Conservation (phyloP, 2,797 vertebrate genomes). For the Stomatorhinus walkeri region DNA sequence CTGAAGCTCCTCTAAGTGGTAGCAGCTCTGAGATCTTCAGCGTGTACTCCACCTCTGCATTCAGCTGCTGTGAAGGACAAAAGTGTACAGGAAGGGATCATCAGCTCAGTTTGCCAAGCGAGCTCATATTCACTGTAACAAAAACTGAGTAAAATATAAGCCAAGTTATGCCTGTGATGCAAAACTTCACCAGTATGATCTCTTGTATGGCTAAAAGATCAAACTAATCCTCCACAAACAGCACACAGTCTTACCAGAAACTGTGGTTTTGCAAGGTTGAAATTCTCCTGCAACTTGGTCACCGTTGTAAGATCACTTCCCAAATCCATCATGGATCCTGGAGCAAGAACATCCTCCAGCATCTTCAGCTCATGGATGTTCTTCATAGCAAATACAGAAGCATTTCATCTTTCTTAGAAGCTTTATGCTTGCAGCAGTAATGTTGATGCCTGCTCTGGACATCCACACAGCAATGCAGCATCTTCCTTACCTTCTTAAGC, state of each 20-base stretch:
- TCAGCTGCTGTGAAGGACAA: conserved; percentile 60
- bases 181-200: background rate
- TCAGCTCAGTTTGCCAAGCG: background rate
- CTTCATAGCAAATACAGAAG: conserved; percentile 45
- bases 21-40: conserved; percentile 62
- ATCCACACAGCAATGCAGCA: background rate
- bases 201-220: background rate
- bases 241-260: conserved; percentile 62
- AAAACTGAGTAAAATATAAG: background rate
- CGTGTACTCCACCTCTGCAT: conserved; percentile 66
- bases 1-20: conserved; percentile 51
- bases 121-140: background rate
- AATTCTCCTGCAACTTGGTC: conserved; percentile 60
- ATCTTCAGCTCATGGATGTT: conserved; percentile 59
- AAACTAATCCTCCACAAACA: background rate
- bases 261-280: conserved; percentile 67
- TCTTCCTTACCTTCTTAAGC: conserved; percentile 58
- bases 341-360: conserved; percentile 66
- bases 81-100: background rate
- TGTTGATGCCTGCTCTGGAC: background rate
- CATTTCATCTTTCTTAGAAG: background rate
- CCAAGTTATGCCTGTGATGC: background rate
- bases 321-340: conserved; percentile 67
- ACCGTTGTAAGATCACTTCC: conserved; percentile 62
- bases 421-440: background rate